phyloP scores from a whole-genome alignment of 2,113 vertebrate species.

The Catharus minimus region DNA sequence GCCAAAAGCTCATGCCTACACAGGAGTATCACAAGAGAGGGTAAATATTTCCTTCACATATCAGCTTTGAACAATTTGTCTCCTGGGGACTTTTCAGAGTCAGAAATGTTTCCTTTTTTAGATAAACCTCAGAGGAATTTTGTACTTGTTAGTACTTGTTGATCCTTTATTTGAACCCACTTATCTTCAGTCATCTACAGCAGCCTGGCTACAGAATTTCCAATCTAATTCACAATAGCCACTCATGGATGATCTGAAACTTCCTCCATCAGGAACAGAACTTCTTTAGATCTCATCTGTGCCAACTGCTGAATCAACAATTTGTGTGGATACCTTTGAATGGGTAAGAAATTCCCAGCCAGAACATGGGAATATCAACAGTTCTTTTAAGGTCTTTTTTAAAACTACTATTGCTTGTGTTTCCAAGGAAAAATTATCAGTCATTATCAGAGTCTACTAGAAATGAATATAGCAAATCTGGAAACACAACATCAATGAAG shows the following conservation, averaged over 20 bases:
- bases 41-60: neutral
- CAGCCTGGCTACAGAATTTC: neutral
- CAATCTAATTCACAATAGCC: neutral
- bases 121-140: neutral
- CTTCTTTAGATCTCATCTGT: neutral
- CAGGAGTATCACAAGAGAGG: neutral
- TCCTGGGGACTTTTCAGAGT: neutral
- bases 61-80: neutral
- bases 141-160: neutral
- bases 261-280: neutral
- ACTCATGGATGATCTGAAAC: neutral
- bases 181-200: neutral
- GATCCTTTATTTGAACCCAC: neutral
- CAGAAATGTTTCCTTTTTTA: neutral
- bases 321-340: neutral
- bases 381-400: neutral
- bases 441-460: neutral
- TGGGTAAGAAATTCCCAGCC: neutral
- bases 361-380: neutral
- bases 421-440: neutral
- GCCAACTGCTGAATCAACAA: neutral
- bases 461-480: neutral
- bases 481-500: neutral
- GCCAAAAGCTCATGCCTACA: neutral
- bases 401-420: neutral